Conservation (phyloP, 2,888 invertebrate species). For the Odontocerum albicorne region DNA sequence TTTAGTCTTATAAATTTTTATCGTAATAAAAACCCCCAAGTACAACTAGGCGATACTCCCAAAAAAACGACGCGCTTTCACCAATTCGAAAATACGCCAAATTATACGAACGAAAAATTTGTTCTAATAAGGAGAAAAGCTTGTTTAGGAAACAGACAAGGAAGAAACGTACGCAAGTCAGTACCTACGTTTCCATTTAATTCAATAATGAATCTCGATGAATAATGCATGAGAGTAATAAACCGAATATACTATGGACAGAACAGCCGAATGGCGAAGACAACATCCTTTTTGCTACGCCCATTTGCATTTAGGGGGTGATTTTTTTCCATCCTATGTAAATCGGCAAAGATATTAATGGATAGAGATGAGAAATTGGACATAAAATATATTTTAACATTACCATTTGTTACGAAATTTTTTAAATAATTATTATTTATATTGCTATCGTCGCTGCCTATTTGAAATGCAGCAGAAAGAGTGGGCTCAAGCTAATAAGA, state of each 20-base stretch:
- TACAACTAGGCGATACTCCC: too few species aligned
- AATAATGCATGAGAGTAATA: constrained; percentile 33
- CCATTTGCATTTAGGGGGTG: constrained; percentile 17
- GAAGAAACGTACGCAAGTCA: constrained; percentile 8
- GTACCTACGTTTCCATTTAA: constrained; percentile 30
- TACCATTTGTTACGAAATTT: background rate
- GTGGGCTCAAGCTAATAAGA: too few species aligned
- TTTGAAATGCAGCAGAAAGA: too few species aligned
- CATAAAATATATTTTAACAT: constrained; percentile 13
- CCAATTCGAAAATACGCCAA: background rate
- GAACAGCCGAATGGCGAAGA: constrained; percentile 4
- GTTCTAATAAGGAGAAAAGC: background rate
- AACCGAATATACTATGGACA: constrained; percentile 27
- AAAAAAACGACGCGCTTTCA: too few species aligned
- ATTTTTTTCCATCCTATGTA: constrained; percentile 15
- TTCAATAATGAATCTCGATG: constrained; percentile 33
- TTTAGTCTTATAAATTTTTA: too few species aligned
- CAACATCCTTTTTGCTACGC: constrained; percentile 8
- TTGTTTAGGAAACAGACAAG: constrained; percentile 5
- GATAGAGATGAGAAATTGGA: constrained; percentile 1
- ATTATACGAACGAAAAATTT: background rate
- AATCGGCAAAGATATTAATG: constrained; percentile 11
- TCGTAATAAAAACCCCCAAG: too few species aligned
- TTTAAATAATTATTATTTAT: background rate
- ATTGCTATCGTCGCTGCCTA: too few species aligned